These are phyloP conservation scores for Ophion ventricosus DNA, from an alignment of 2,888 invertebrate genomes.

Conservation along the genomic window DNA sequence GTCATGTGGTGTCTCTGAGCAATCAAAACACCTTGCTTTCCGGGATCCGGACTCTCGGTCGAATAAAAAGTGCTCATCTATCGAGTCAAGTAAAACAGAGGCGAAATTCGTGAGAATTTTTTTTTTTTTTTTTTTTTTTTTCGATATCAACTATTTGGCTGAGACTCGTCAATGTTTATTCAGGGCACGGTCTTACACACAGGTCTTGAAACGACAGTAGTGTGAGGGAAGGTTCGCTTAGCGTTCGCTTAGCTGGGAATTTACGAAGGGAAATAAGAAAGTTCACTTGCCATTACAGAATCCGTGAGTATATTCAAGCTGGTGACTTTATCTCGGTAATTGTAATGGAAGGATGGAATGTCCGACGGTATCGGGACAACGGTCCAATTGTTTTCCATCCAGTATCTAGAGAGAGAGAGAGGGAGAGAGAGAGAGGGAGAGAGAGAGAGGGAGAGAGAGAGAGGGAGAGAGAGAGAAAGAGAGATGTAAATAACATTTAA, in stretches of 20 bases:
- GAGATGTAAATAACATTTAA: too few species aligned
- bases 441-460: too few species aligned
- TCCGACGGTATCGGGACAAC: conserved; percentile 38
- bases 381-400: conserved; percentile 71
- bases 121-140: background rate
- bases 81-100: background rate
- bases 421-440: too few species aligned
- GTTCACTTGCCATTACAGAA: conserved; percentile 3
- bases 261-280: background rate
- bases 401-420: conserved; percentile 70
- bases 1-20: background rate
- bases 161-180: too few species aligned
- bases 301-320: conserved; percentile 9
- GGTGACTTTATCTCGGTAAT: background rate
- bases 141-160: background rate
- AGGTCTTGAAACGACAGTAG: too few species aligned
- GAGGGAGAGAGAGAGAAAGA: too few species aligned
- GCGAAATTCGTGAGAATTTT: background rate
- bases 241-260: background rate
- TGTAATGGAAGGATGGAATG: conserved; percentile 24
- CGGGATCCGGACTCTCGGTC: conserved; percentile 55
- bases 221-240: too few species aligned
- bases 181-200: too few species aligned
- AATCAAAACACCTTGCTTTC: background rate
- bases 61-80: conserved; percentile 55